Evolutionary conservation across 2,797 vertebrate genomes (phyloP), one percentile per base, ranked within the genome.

Genomic region (Oceanodroma leucorhoa): DNA sequence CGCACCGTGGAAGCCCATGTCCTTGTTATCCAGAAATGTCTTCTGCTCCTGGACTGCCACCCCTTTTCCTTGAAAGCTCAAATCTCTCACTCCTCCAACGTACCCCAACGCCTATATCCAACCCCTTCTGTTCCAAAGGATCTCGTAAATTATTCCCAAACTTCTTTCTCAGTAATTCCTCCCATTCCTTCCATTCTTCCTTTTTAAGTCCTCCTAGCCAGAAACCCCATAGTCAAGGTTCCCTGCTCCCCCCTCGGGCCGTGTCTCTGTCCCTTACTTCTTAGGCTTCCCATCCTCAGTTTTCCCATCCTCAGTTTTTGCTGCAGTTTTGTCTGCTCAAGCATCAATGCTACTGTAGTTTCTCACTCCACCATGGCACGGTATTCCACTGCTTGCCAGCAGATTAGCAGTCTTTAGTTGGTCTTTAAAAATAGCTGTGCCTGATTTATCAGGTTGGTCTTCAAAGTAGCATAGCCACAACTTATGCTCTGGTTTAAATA

Each of bases 191-290:
- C 21, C 24, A 26, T 60, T 65, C 14, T 50, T 50, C 22, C 26
- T 71, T 60, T 76, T 55, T 26, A 36, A 29, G 11, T 23, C 10
- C 9, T 66, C 26, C 53, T 51, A 36, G 26, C 11, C 58, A 34
- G 26, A 51, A 84, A 17, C 16, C 8, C 16, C 29, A 5, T 19
- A 58, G 38, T 65, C 36, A 51, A 29, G 10, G 36, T 76, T 83
- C n/a, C 32, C 32, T 41, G 43, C 23, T 51, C 32, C 15, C 17
- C 1, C 1, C 4, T 22, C 1, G 1, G 22, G 32, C 14, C 0
- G 1, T 29, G 40, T n/a, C 65, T 78, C 18, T 54, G 36, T 51
- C 36, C 5, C 32, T 67, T 48, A 38, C 29, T 64, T 66, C 38
- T 71, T 41, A 36, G 43, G 48, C 20, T 61, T 91, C 58, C 36